Evolutionary conservation across 2,888 invertebrate genomes (phyloP).

Genomic region (Tenthredo amoena): DNA sequence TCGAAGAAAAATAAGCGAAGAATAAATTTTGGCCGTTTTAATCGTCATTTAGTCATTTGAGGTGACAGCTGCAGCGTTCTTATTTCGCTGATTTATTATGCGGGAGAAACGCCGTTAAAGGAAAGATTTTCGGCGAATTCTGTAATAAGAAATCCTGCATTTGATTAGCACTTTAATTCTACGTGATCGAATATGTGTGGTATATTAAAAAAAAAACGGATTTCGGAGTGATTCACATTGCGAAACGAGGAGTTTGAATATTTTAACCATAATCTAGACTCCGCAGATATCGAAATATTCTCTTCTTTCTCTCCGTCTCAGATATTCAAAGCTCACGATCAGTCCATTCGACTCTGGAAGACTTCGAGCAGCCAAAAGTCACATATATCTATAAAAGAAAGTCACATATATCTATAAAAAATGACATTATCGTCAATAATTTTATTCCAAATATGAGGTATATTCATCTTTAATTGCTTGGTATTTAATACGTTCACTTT

Average conservation of each 20-base stretch:
- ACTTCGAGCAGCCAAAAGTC: neutral
- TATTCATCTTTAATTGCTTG: neutral
- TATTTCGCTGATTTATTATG: neutral
- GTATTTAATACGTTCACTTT: neutral
- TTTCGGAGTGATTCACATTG: neutral
- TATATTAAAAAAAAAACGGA: neutral
- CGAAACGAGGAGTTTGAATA: slow-evolving; percentile 32
- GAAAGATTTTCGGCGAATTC: neutral
- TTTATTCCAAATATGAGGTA: neutral
- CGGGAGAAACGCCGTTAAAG: neutral
- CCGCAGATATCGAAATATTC: neutral
- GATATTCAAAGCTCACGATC: neutral
- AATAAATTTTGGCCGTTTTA: neutral
- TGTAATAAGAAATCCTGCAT: neutral
- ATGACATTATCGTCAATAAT: neutral
- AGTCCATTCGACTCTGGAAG: neutral
- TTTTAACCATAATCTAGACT: slow-evolving; percentile 9
- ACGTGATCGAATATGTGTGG: neutral
- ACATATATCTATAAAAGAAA: neutral
- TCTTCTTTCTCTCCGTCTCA: neutral
- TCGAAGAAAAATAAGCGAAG: neutral
- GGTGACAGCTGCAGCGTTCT: neutral
- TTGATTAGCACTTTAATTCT: neutral
- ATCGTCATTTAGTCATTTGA: neutral
- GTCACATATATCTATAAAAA: neutral